These are phyloP conservation scores for Crotalus tigris DNA, from an alignment of 2,113 vertebrate genomes.

Conservation along the genomic window DNA sequence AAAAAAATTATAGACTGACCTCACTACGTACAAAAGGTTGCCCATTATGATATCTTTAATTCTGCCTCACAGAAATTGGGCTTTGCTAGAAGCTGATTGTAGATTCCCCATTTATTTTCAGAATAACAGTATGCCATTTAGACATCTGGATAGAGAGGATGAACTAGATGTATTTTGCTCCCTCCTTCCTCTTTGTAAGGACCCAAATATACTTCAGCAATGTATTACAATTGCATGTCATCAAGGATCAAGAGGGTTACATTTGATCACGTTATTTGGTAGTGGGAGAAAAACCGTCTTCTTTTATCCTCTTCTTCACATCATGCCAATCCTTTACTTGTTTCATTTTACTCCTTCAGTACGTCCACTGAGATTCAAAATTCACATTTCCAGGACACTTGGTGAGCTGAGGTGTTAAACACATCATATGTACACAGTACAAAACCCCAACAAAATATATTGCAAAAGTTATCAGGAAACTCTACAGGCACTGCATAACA, in stretches of 20 bases:
- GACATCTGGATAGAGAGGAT: neutral
- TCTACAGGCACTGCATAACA: neutral
- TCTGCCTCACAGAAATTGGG: slow-evolving; percentile 2
- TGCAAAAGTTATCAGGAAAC: neutral
- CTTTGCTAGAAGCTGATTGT: neutral
- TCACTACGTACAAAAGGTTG: neutral
- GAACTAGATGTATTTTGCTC: neutral
- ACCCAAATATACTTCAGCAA: neutral
- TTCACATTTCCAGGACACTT: neutral
- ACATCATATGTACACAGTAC: neutral
- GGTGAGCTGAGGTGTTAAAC: neutral
- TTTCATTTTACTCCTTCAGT: neutral
- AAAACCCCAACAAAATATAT: neutral
- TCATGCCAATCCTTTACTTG: neutral
- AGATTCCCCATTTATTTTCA: slow-evolving; percentile 9
- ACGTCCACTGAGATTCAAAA: neutral
- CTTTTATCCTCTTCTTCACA: neutral
- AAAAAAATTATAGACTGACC: slow-evolving; percentile 7
- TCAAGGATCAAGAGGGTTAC: neutral
- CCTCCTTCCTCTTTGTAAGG: neutral
- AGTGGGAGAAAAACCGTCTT: neutral
- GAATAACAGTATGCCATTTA: neutral
- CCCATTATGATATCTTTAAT: neutral
- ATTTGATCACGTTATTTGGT: neutral
- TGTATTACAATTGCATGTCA: neutral